Evolutionary conservation across 2,888 invertebrate species (phyloP).

Genomic region (Diarsia dahlii): DNA sequence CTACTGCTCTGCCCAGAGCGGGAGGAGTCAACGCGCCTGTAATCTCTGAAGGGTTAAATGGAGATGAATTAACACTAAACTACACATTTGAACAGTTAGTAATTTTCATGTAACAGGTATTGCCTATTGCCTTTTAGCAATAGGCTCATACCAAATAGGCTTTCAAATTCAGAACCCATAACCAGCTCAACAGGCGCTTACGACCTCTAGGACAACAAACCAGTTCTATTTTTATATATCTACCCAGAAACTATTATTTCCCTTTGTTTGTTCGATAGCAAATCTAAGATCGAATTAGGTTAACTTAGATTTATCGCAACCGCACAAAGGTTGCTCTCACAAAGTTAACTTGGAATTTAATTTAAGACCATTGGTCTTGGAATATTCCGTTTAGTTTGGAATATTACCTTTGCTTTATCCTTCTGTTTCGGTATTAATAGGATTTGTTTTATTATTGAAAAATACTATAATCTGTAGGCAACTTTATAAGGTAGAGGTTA

Average conservation of each 20-base stretch:
- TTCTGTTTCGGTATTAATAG: background rate
- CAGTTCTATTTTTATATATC: conserved; percentile 22
- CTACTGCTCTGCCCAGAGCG: too few species aligned
- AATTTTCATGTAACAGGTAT: too few species aligned
- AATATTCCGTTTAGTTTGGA: conserved; percentile 27
- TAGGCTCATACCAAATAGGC: too few species aligned
- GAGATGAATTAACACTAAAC: too few species aligned
- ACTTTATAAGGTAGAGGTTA: background rate
- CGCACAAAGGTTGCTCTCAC: conserved; percentile 32
- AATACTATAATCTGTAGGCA: accelerated
- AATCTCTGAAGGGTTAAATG: too few species aligned
- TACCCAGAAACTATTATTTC: conserved; percentile 2
- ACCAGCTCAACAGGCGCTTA: background rate
- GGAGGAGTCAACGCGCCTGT: too few species aligned
- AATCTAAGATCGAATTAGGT: conserved; percentile 55
- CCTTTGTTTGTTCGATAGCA: conserved; percentile 11
- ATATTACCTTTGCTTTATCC: background rate
- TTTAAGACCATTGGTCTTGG: conserved; percentile 35
- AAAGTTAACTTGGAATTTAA: conserved; percentile 57
- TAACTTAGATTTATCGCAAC: conserved; percentile 58
- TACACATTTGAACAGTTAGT: too few species aligned
- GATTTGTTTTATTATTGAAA: background rate
- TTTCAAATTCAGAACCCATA: background rate
- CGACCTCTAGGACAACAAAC: background rate
- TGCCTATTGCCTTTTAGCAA: too few species aligned